Base-by-base conservation (phyloP, 2,113 vertebrate species). In the Larimichthys crocea region DNA sequence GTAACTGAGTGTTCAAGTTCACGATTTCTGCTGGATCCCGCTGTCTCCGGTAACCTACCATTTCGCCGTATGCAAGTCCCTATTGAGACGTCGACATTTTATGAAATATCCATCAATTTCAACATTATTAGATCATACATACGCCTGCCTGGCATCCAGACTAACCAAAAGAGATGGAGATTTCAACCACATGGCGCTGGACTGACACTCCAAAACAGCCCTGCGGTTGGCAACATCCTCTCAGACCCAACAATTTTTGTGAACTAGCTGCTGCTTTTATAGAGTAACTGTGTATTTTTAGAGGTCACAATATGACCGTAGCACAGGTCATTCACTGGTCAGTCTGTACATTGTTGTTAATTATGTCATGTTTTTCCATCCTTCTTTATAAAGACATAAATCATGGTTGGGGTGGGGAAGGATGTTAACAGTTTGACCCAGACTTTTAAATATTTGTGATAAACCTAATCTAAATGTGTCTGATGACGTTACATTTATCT, bases 91-190 rank as follows among this genome's bases (percentile, higher is more conserved):
- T 89, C 82, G 10, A 66, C 84, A 67, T 87, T 89, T 77, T 53
- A 80, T 79, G 53, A 81, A 90, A 70, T 49, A 71, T 85, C 89
- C 84, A 88, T 92, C 52, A 76, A 86, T 91, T 90, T 88, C 31
- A 61, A 40, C 73, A 79, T 83, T 85, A 91, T 92, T 85, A 82
- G 86, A 84, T 89, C 79, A 82, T 72, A 20, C 64, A 61, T 83
- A 71, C 14, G 64, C 64, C 66, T 49, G 68, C 59, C 68, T 76
- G 85, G 74, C 89, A 88, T 70, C 24, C 77, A n/a, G 74, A 65
- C 84, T 76, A 83, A 91, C 88, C 50, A 11, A 87, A n/a, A 56
- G 56, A 83, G 80, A 83, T 81, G 76, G 63, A 89, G 71, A 66
- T 77, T 89, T 85, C 74, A 85, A 83, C 89, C 84, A 82, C 87